Base-by-base conservation (phyloP, 2,888 invertebrate species). In the Eutolmus rufibarbis region DNA sequence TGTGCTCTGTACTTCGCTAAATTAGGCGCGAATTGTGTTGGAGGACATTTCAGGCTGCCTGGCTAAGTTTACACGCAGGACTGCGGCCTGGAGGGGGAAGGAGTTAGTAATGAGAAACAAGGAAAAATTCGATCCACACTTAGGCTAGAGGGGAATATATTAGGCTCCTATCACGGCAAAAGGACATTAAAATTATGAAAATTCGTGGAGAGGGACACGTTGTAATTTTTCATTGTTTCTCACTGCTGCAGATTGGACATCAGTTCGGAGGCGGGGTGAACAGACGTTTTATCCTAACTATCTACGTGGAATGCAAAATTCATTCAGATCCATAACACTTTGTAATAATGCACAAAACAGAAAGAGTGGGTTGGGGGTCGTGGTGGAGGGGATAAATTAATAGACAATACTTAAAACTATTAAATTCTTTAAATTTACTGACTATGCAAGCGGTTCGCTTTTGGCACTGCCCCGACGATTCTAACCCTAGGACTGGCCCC, bases 381-480 rank as follows among this genome's bases (percentile, higher is more conserved):
- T 28, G 23, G 28, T 66, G 23, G 12, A 19, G 37, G 46, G 66
- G 74, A 85, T 51, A 85, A 84, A 16, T 74, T 28, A 74, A 85
- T 46, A 74, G 23, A 46, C 14, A 46, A 14, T 46, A 74, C 74
- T 85, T 74, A 85, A 85, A 37, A 43, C 85, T 85, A 85, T 34
- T 86, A 86, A 77, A 86, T 86, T 86, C 78, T 77, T 78, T 86
- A 74, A 88, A 82, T 89, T 89, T 89, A 89, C 88, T 90, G 90
- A 90, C 90, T 90, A 90, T 92, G 92, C 89, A 92, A 90, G 89
- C 92, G 91, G 90, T 91, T 92, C 87, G 94, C 90, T 93, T 97
- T 97, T 89, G 97, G 97, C 91, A 97, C 95, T 88, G 97, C 96
- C 87, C 96, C 97, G 86, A 97, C 96, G 89, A 97, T 97, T 90